Evolutionary conservation across 1,140 invertebrate genomes (phyloP).

Genomic region (Temnothorax nylanderi): DNA sequence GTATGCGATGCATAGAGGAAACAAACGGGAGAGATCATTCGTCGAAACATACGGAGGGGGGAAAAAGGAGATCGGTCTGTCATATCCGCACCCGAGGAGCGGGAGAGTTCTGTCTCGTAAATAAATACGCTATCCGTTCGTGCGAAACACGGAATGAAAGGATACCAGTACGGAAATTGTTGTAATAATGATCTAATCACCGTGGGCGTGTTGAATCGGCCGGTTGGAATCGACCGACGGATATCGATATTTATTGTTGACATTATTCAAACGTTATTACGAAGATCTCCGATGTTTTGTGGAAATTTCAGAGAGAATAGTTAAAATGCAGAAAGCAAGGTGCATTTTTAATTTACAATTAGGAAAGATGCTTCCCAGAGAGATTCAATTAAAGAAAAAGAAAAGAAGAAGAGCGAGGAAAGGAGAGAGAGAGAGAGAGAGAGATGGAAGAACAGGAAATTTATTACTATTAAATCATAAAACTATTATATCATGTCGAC

Average conservation of each 20-base stretch:
- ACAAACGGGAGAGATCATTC: conserved; percentile 22
- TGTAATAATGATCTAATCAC: conserved; percentile 19
- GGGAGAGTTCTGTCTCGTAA: background rate
- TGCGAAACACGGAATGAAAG: background rate
- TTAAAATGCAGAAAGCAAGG: background rate
- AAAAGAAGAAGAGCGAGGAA: background rate
- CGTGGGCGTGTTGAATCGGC: background rate
- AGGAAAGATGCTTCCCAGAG: background rate
- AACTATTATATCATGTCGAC: background rate
- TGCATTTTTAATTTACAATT: background rate
- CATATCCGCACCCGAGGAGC: conserved; percentile 28
- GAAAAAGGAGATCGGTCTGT: conserved; percentile 39
- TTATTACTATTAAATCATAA: background rate
- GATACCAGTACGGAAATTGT: conserved; percentile 9
- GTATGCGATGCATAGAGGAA: conserved; percentile 5
- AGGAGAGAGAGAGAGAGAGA: background rate
- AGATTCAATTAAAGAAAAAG: background rate
- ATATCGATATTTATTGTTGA: conserved; percentile 27
- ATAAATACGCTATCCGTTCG: conserved; percentile 20
- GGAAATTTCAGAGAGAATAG: background rate
- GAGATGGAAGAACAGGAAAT: conserved; percentile 20
- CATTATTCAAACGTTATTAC: background rate
- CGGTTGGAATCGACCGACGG: background rate
- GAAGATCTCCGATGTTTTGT: background rate
- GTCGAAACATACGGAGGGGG: background rate